These are phyloP conservation scores for Anadara kagoshimensis DNA, from an alignment of 1,140 invertebrate species.

Conservation along the genomic window DNA sequence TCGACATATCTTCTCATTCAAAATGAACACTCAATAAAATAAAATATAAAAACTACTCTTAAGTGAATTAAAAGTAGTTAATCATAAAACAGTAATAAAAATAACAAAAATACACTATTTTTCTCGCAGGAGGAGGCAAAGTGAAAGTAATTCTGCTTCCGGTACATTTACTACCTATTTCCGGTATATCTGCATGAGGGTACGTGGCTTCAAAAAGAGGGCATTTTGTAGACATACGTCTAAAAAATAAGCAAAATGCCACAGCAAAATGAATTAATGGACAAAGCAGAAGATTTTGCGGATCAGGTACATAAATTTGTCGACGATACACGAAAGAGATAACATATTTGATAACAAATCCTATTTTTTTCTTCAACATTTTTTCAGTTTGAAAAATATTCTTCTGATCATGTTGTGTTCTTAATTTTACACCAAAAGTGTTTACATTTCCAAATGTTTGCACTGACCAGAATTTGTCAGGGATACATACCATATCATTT, in stretches of 20 bases:
- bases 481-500: too few species aligned
- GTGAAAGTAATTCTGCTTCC: background rate
- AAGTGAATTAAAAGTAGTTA: background rate
- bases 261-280: conserved; percentile 86
- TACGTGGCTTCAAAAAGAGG: conserved; percentile 59
- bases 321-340: too few species aligned
- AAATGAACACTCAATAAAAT: too few species aligned
- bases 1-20: too few species aligned
- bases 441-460: too few species aligned
- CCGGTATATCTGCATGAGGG: conserved; percentile 49
- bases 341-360: too few species aligned
- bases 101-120: background rate
- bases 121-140: background rate
- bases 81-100: background rate
- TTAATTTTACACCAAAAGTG: too few species aligned
- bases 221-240: conserved; percentile 1
- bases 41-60: too few species aligned
- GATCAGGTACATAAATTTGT: conserved; percentile 85
- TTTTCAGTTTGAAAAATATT: too few species aligned
- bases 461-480: too few species aligned
- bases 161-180: conserved; percentile 22
- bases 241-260: conserved; percentile 54
- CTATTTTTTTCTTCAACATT: too few species aligned
- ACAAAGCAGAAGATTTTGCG: conserved; percentile 93
- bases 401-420: too few species aligned